A percentile compares a stretch with the other conserved stretches of the same genome.
Evolutionary conservation across 2,113 vertebrate genomes (phyloP).

Genomic region (Halcyon senegalensis): DNA sequence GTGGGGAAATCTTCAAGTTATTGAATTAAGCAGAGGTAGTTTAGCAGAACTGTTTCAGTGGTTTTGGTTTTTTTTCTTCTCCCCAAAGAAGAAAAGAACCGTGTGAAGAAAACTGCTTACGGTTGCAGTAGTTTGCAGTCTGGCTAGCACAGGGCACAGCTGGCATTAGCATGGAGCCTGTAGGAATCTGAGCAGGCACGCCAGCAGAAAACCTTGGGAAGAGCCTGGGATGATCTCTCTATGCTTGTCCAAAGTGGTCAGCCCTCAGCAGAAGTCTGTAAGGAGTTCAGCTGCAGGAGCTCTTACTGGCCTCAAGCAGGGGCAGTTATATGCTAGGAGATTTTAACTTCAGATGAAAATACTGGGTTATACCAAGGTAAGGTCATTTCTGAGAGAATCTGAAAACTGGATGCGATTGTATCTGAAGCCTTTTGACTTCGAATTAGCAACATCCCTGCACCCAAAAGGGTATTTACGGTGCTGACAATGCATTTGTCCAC

Average conservation of each 20-base stretch:
- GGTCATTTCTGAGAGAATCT: not conserved
- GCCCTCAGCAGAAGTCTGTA: not conserved
- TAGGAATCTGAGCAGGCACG: not conserved
- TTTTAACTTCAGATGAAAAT: not conserved
- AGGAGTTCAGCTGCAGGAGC: not conserved
- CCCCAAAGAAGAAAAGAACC: not conserved
- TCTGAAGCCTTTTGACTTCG: not conserved
- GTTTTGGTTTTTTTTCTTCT: not conserved
- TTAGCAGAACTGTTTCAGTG: not conserved
- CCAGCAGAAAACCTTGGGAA: not conserved
- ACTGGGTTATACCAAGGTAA: not conserved
- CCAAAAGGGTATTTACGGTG: not conserved
- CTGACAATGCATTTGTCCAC: not conserved
- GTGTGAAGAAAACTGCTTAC: not conserved
- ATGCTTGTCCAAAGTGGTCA: not conserved
- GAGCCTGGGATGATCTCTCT: not conserved
- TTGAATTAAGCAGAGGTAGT: not conserved
- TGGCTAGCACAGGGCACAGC: not conserved
- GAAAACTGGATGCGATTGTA: not conserved
- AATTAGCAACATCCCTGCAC: not conserved
- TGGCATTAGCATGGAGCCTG: accelerated
- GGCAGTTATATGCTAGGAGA: not conserved
- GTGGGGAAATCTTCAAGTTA: too few relatives aligned
- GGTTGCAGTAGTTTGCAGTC: not conserved
- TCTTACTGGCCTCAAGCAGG: not conserved